These are phyloP conservation scores for Nipponia nippon DNA, from an alignment of 2,113 vertebrate species.

Conservation along the genomic window DNA sequence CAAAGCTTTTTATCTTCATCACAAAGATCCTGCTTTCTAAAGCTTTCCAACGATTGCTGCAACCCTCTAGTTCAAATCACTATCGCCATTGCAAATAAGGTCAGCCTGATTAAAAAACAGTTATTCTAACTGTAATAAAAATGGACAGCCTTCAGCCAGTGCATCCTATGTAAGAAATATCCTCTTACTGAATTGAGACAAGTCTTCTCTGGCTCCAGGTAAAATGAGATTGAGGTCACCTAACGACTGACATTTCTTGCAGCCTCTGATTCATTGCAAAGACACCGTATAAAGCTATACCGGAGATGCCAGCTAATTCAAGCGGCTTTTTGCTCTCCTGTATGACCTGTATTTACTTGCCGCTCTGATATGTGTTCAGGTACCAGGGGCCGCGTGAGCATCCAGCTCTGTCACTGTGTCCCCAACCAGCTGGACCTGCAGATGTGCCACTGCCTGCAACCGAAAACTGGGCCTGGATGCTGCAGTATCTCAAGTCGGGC, in stretches of 20 bases:
- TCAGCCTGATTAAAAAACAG: neutral
- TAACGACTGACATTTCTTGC: neutral
- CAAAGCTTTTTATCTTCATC: neutral
- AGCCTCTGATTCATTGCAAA: neutral
- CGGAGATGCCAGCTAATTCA: neutral
- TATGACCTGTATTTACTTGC: neutral
- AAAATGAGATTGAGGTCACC: constrained; percentile 27
- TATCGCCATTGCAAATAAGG: neutral
- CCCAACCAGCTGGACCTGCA: neutral
- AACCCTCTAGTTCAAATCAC: neutral
- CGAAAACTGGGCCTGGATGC: neutral
- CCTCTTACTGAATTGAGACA: neutral
- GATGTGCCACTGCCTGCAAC: neutral
- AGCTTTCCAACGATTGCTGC: neutral
- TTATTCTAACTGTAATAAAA: neutral
- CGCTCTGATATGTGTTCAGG: neutral
- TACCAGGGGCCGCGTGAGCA: neutral
- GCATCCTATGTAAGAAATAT: neutral
- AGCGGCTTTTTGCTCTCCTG: neutral
- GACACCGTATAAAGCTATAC: neutral
- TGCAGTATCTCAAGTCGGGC: neutral
- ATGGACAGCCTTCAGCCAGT: neutral
- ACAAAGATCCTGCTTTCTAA: neutral
- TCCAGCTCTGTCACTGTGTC: neutral
- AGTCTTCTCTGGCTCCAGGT: neutral